These are phyloP conservation scores for Callyntrura sp. DNA, from an alignment of 2,888 invertebrate species.

Conservation along the genomic window DNA sequence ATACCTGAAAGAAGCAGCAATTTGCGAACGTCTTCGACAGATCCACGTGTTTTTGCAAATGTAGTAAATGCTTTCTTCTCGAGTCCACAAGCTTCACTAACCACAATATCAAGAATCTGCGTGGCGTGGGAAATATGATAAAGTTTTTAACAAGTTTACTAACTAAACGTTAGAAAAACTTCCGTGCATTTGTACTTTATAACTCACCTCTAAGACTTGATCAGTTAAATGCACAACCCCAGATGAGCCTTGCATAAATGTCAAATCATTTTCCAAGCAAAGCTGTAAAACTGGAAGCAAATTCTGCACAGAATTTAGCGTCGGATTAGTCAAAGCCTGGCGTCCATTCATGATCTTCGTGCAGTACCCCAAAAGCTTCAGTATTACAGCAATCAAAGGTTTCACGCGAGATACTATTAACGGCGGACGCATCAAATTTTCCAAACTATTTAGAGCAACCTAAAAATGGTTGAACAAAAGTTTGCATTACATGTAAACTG, in stretches of 20 bases:
- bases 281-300: constrained; percentile 93
- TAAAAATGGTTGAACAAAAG: constrained; percentile 11
- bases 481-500: neutral
- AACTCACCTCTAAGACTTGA: constrained; percentile 83
- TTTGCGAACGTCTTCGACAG: constrained; percentile 82
- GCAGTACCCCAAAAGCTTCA: constrained; percentile 95
- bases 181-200: too few relatives aligned
- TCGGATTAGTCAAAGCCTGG: constrained; percentile 94
- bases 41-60: constrained; percentile 82
- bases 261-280: constrained; percentile 85
- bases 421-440: constrained; percentile 87
- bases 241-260: constrained; percentile 82
- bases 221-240: constrained; percentile 83
- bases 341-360: constrained; percentile 88
- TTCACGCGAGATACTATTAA: constrained; percentile 94
- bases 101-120: constrained; percentile 96
- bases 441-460: constrained; percentile 92
- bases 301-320: constrained; percentile 93
- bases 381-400: constrained; percentile 94
- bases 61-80: constrained; percentile 80
- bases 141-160: constrained; percentile 13
- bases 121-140: constrained; percentile 73
- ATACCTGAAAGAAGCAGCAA: constrained; percentile 81
- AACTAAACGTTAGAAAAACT: too few relatives aligned
- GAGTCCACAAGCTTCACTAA: constrained; percentile 90